Evolutionary conservation across 2,888 invertebrate genomes (phyloP).

Genomic region (Drymonia ruficornis): DNA sequence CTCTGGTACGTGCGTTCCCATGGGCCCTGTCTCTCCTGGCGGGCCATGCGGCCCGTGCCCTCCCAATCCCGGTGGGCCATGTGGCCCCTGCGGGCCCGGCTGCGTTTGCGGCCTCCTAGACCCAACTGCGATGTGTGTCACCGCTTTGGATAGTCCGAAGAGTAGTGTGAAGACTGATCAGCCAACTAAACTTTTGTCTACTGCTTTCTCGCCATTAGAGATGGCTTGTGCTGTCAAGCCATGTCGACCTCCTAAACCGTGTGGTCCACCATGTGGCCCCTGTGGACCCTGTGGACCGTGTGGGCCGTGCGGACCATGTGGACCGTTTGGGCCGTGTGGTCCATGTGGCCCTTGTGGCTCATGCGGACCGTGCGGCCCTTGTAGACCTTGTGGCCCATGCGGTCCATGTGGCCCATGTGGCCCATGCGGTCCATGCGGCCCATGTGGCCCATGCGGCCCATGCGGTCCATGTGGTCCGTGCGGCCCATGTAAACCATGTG

Average conservation of each 20-base stretch:
- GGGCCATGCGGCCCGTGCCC: slow-evolving; percentile 35
- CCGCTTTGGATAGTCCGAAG: neutral
- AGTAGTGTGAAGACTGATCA: neutral
- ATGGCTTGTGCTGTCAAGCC: slow-evolving; percentile 10
- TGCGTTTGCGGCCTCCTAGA: slow-evolving; percentile 14
- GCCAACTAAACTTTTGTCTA: neutral
- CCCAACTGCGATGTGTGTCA: slow-evolving; percentile 3
- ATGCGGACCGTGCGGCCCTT: slow-evolving; percentile 18
- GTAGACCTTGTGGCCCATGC: slow-evolving; percentile 3
- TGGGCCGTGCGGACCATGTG: slow-evolving; percentile 23
- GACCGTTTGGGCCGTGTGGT: slow-evolving; percentile 3
- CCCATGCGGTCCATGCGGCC: slow-evolving; percentile 10
- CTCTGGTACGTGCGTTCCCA: slow-evolving; percentile 29
- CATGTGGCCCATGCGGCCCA: slow-evolving; percentile 20
- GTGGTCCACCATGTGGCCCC: slow-evolving; percentile 22
- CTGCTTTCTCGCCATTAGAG: neutral
- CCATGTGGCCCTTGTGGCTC: slow-evolving; percentile 6
- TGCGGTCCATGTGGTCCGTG: slow-evolving; percentile 26
- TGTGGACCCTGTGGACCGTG: slow-evolving; percentile 19
- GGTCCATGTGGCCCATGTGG: slow-evolving; percentile 14
- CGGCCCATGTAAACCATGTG: slow-evolving; percentile 31
- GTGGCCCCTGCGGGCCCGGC: slow-evolving; percentile 32
- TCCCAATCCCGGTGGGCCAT: slow-evolving; percentile 25
- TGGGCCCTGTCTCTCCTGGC: slow-evolving; percentile 30
- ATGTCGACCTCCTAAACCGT: slow-evolving; percentile 19